Percentiles rank a stretch among this genome's conserved stretches.
phyloP scores from a whole-genome alignment of 2,113 vertebrate species.

The Carassius auratus region DNA sequence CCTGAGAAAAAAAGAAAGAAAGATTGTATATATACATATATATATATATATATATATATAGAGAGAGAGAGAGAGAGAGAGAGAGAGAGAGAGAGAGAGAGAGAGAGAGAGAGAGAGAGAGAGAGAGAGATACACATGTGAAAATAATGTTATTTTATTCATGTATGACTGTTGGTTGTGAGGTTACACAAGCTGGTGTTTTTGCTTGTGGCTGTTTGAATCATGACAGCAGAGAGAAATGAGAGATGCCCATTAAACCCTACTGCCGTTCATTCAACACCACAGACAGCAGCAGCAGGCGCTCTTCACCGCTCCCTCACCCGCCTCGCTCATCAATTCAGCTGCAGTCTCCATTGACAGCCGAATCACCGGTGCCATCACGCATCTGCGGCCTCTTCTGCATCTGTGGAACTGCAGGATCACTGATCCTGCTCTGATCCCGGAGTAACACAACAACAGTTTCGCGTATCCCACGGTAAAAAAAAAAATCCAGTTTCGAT shows the following conservation, averaged over 20 bases:
- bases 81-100: no score
- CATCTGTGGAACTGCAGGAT: slow-evolving; percentile 11
- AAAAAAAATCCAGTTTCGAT: background rate
- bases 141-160: background rate
- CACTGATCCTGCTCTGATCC: slow-evolving; percentile 12
- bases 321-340: slow-evolving; percentile 22
- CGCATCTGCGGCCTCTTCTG: slow-evolving; percentile 3
- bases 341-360: background rate
- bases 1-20: no score
- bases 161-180: background rate
- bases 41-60: no score
- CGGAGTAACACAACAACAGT: background rate
- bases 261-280: background rate
- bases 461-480: background rate
- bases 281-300: background rate
- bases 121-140: no score
- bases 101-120: no score
- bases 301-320: background rate
- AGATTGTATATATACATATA: no score
- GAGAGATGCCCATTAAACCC: slow-evolving; percentile 9
- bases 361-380: background rate
- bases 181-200: background rate
- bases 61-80: no score
- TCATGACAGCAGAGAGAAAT: background rate
- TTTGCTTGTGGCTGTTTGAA: background rate